Base-by-base conservation (phyloP, 2,797 vertebrate genomes). In the Myotis findleyi region DNA sequence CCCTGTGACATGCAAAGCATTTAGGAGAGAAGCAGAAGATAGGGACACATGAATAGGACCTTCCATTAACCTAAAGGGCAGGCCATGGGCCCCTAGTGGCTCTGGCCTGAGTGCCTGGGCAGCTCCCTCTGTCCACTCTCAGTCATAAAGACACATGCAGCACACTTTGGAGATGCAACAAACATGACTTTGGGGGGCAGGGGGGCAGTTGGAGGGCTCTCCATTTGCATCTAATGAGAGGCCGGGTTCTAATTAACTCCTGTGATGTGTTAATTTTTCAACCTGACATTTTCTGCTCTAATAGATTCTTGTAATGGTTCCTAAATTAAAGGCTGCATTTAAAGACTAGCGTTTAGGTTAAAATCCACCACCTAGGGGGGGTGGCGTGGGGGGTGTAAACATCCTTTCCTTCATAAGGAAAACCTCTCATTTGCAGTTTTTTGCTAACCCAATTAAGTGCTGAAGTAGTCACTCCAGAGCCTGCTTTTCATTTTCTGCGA, bases 371-470 rank as follows among this genome's bases (percentile, higher is more conserved):
- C 90, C 93, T 96, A 95, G 47, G 51, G 38, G 81, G 72, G 49
- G 27, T 69, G 21, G 75, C 49, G 77, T 38, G 20, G 57, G 36
- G 36, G 51, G 59, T 2, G 27, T 87, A 97, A 98, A 96, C 49
- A 33, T 55, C 71, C 95, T 97, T 97, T 94, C 82, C 93, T 77
- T 97, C 95, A n/a, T 85, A 91, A 96, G 93, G 91, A 93, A 97
- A 97, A 91, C 83, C 89, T 97, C 96, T 97, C 92, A 95, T 97
- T 96, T 97, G 88, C 94, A 59, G 57, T 36, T 84, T 97, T 76
- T 87, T 95, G 90, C 91, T 97, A 96, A 96, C 96, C 90, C 79
- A 97, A 87, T 97, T 96, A 96, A 90, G 93, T 94, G 92, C 84
- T 20, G 21, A 97, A 97, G 77, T 72, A 89, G 93, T 96, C 89